A percentile compares a stretch with the other conserved stretches of the same genome.
phyloP scores from a whole-genome alignment of 2,888 invertebrate genomes.

The Deilephila porcellus region DNA sequence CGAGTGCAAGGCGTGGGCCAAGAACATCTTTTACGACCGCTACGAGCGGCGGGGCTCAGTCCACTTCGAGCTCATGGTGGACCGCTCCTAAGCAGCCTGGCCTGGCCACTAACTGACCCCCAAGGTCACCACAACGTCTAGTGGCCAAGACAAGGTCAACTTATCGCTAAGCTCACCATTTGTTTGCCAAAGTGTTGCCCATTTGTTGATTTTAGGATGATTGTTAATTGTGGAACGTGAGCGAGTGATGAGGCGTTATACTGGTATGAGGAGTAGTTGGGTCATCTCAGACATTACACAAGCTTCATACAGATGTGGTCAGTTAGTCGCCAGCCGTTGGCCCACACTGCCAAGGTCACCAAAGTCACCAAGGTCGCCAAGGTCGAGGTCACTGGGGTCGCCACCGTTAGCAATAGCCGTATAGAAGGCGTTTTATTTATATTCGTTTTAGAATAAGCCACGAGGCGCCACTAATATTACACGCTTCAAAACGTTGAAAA shows the following conservation, averaged over 20 bases:
- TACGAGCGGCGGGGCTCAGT: constrained; percentile 95
- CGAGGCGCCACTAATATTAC: constrained; percentile 74
- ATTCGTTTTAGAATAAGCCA: constrained; percentile 85
- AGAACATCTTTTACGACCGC: constrained; percentile 93
- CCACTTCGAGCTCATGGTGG: constrained; percentile 97
- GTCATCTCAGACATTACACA: constrained; percentile 9
- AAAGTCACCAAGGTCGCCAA: constrained; percentile 44
- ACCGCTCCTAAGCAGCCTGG: constrained; percentile 78
- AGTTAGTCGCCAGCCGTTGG: constrained; percentile 23
- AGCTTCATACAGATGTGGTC: constrained; percentile 17
- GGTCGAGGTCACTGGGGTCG: constrained; percentile 46
- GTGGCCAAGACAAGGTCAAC: constrained; percentile 25
- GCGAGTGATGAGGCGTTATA: constrained; percentile 23
- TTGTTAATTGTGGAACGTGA: constrained; percentile 19
- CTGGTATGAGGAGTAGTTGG: neutral
- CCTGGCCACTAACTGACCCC: constrained; percentile 28
- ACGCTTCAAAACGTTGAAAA: constrained; percentile 78
- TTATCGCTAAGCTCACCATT: constrained; percentile 26
- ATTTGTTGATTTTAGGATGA: constrained; percentile 22
- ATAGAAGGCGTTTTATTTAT: constrained; percentile 81
- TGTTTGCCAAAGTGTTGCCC: constrained; percentile 26
- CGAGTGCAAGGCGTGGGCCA: constrained; percentile 97
- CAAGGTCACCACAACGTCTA: constrained; percentile 24
- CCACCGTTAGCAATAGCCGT: constrained; percentile 82
- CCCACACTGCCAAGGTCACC: constrained; percentile 31